Evolutionary conservation across 1,140 invertebrate genomes (phyloP), one percentile per base, ranked within the genome.

Genomic region (Macrosteles quadrilineatus): DNA sequence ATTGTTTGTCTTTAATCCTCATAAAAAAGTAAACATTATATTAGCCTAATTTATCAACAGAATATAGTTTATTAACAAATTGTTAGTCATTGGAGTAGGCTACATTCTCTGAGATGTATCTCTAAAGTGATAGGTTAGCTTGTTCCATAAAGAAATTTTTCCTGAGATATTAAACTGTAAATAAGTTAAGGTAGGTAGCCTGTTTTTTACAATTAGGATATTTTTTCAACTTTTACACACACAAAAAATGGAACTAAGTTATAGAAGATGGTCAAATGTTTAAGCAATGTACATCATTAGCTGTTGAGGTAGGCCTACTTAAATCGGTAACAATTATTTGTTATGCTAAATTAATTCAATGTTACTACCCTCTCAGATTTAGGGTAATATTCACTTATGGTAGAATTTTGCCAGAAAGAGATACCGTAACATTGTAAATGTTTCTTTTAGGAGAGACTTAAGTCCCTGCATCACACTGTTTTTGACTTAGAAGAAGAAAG

Each of bases 401-500:
- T 50, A 50, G 4, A 19, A 19, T 50, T n/a, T n/a, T n/a, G n/a
- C n/a, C n/a, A n/a, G n/a, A n/a, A n/a, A n/a, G n/a, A n/a, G n/a
- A n/a, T n/a, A n/a, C n/a, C n/a, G n/a, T n/a, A n/a, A n/a, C n/a
- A n/a, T n/a, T n/a, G n/a, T n/a, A n/a, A 21, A 9, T 17, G n/a
- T 17, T 50, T 70, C 70, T 79, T 82, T 4, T 71, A 94, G 87
- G 94, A 96, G 75, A 85, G 91, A 32, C 79, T 96, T 14, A 90
- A 92, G 77, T 87, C 88, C 32, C 81, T 96, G 3, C 89, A 92
- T 75, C 85, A 87, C 57, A 79, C 93, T 6, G 86, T 95, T 32
- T 88, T 90, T 78, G 89, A 95, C 65, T 89, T 96, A 74, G 90
- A 96, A 79, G 86, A 87, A 72, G 91, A 94, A 74, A 84, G 93